Percentiles rank a stretch among this genome's conserved stretches.
Conservation (phyloP, 2,113 vertebrate species). For the Bos javanicus region DNA sequence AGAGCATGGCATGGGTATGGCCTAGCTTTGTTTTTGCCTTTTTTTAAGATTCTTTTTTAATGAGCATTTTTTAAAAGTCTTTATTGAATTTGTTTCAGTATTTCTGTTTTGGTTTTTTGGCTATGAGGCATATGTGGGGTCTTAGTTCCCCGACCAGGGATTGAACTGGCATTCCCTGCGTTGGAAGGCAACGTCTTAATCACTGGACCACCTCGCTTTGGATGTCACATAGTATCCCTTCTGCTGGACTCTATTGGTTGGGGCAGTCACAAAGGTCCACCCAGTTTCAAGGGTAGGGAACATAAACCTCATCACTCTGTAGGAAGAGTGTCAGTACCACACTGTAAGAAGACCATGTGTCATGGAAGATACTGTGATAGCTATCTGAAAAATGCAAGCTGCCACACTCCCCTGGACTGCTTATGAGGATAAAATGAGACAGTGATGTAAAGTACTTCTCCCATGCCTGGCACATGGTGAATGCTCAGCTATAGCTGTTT, state of each 20-base stretch:
- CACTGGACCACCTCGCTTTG: not conserved
- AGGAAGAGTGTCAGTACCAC: not conserved
- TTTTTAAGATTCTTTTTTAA: not conserved
- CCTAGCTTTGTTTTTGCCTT: not conserved
- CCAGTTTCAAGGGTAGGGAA: not conserved
- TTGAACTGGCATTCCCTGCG: not conserved
- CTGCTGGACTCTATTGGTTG: not conserved
- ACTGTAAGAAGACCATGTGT: not conserved
- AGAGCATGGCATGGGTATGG: not conserved
- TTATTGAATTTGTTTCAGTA: not conserved
- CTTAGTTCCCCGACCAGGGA: not conserved
- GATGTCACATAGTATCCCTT: not conserved
- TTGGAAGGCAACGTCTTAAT: not conserved
- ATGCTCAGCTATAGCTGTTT: not conserved
- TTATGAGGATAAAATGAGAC: not conserved
- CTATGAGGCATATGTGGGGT: not conserved
- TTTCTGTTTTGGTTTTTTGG: not conserved
- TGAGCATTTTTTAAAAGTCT: not conserved
- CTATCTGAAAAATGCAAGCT: not conserved
- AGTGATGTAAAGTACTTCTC: not conserved
- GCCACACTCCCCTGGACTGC: not conserved
- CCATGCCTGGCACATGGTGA: not conserved
- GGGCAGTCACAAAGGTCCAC: not conserved
- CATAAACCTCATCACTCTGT: not conserved
- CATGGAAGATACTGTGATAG: not conserved